phyloP scores from a whole-genome alignment of 2,113 vertebrate genomes.

The Gymnobelideus leadbeateri region DNA sequence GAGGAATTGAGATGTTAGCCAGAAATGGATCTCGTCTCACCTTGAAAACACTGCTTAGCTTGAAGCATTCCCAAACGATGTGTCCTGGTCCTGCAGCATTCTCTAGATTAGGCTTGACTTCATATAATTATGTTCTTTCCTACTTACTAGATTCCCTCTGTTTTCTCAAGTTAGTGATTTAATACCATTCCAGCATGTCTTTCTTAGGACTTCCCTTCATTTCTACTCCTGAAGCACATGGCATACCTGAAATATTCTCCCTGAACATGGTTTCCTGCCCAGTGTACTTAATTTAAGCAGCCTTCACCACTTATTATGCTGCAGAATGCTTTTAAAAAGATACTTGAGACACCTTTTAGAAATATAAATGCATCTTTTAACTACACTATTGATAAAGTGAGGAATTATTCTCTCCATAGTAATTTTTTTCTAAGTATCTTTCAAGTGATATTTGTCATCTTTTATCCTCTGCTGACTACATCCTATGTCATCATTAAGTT shows the following conservation, averaged over 20 bases:
- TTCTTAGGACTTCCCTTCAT: neutral
- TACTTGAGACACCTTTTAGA: neutral
- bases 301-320: neutral
- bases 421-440: conserved; percentile 16
- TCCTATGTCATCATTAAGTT: conserved; percentile 5
- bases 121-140: neutral
- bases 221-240: neutral
- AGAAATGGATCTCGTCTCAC: neutral
- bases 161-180: neutral
- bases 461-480: conserved; percentile 9
- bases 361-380: neutral
- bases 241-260: neutral
- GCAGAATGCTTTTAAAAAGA: neutral
- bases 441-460: neutral
- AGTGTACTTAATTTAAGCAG: neutral
- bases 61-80: conserved; percentile 1
- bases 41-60: neutral
- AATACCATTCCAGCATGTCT: neutral
- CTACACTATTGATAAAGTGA: neutral
- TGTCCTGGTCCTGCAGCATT: neutral
- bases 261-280: neutral
- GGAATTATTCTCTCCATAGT: neutral
- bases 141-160: neutral
- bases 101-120: neutral
- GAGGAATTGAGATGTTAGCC: neutral